phyloP scores from a whole-genome alignment of 2,113 vertebrate genomes.

The Pandion haliaetus region DNA sequence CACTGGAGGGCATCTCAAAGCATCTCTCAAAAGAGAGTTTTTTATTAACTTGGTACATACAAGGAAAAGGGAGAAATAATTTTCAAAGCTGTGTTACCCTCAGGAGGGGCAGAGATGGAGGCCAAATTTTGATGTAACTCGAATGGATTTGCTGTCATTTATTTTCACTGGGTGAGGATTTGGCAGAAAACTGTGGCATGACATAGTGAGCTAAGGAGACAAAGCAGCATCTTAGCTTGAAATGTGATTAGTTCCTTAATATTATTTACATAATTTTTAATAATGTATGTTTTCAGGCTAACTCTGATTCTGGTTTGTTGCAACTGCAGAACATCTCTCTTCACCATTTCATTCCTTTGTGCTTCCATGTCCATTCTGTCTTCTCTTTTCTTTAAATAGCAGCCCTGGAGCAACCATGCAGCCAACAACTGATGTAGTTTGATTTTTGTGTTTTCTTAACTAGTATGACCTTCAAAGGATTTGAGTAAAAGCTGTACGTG shows the following conservation, averaged over 20 bases:
- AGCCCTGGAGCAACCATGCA: background rate
- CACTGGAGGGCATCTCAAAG: background rate
- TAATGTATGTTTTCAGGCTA: background rate
- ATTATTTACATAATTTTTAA: background rate
- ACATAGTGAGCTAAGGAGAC: background rate
- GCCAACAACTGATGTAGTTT: background rate
- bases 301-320: background rate
- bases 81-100: background rate
- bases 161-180: background rate
- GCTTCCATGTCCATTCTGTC: background rate
- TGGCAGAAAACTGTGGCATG: background rate
- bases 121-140: background rate
- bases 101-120: background rate
- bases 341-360: background rate
- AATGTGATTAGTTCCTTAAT: background rate
- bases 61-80: background rate
- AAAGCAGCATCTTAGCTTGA: background rate
- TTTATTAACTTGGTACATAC: background rate
- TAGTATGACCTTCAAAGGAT: background rate
- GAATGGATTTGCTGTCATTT: background rate
- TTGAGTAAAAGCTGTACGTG: background rate
- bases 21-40: background rate
- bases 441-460: background rate
- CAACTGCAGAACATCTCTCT: background rate
- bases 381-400: background rate